A percentile compares a stretch with the other conserved stretches of the same genome.
Conservation (phyloP, 1,140 invertebrate species). For the Akabosia matsudoensis region DNA sequence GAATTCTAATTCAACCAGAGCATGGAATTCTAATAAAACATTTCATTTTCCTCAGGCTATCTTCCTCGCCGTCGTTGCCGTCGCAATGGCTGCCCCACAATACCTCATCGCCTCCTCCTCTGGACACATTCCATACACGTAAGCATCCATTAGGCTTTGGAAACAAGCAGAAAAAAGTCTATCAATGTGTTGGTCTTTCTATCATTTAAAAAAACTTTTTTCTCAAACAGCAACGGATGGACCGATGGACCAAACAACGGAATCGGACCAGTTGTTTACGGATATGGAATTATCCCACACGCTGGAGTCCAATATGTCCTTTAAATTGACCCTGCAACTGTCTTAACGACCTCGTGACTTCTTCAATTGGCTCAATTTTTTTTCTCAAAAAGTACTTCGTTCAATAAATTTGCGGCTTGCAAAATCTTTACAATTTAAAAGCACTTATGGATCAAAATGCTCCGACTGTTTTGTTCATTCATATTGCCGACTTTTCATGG, state of each 20-base stretch:
- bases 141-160: background rate
- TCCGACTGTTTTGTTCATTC: too few species aligned
- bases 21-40: background rate
- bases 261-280: slow-evolving; percentile 29
- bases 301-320: background rate
- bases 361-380: background rate
- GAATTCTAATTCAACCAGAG: too few species aligned
- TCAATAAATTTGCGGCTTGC: too few species aligned
- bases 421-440: too few species aligned
- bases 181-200: background rate
- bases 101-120: slow-evolving; percentile 8
- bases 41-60: slow-evolving; percentile 20
- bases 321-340: background rate
- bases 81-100: slow-evolving; percentile 34
- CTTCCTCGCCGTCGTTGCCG: slow-evolving; percentile 28
- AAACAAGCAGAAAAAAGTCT: background rate
- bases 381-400: too few species aligned
- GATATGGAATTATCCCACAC: background rate
- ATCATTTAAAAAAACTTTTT: background rate
- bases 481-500: too few species aligned
- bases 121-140: slow-evolving; percentile 27
- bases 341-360: background rate
- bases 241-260: slow-evolving; percentile 37
- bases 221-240: slow-evolving; percentile 25
- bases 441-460: too few species aligned